Conservation (phyloP, 2,797 vertebrate genomes). For the Xenentodon cancila region DNA sequence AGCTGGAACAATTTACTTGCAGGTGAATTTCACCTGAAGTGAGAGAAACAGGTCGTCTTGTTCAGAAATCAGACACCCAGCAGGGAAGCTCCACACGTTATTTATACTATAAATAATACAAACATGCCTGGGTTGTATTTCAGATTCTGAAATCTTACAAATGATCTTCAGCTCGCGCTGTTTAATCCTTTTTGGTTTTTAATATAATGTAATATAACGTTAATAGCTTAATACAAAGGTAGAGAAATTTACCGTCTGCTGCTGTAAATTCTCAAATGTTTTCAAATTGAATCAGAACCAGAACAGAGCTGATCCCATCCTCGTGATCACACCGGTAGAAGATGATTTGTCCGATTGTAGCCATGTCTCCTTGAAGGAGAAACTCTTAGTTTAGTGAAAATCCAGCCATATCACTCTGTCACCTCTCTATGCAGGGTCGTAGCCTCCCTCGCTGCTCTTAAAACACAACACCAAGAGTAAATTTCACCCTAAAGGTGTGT, state of each 20-base stretch:
- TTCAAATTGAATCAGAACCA: too few species aligned
- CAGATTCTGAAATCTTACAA: too few species aligned
- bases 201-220: too few species aligned
- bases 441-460: background rate
- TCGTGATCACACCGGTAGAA: slow-evolving; percentile 64
- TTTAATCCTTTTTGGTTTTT: too few species aligned
- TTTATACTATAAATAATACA: background rate
- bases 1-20: too few species aligned
- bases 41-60: background rate
- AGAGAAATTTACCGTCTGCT: too few species aligned
- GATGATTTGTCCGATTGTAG: slow-evolving; percentile 73
- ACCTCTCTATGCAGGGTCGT: background rate
- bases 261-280: too few species aligned
- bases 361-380: slow-evolving; percentile 63
- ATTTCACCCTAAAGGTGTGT: slow-evolving; percentile 77
- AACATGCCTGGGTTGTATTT: background rate
- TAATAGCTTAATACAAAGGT: too few species aligned
- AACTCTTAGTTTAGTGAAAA: background rate
- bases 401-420: slow-evolving; percentile 6
- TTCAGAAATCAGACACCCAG: too few species aligned
- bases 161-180: too few species aligned
- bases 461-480: slow-evolving; percentile 68
- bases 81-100: too few species aligned
- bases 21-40: background rate
- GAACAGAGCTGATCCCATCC: background rate